Evolutionary conservation across 2,113 vertebrate species (phyloP).

Genomic region (Nannospalax galili): DNA sequence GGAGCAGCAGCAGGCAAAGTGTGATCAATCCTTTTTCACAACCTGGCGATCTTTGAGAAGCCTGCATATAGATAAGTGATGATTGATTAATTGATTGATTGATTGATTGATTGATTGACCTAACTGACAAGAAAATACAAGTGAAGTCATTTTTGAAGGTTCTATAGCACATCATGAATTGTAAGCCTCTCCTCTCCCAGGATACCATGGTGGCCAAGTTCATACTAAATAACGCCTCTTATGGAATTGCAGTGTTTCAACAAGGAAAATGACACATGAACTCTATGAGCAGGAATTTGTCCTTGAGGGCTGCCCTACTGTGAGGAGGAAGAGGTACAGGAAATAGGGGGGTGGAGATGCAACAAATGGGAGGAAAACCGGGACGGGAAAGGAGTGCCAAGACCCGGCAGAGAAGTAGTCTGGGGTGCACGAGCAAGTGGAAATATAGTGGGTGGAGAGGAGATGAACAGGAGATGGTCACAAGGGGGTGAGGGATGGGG

Average conservation of each 20-base stretch:
- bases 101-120: not conserved
- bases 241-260: conserved; percentile 11
- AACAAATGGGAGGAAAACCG: not conserved
- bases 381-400: not conserved
- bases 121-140: not conserved
- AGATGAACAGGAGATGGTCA: not conserved
- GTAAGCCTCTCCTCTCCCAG: not conserved
- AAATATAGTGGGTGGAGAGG: too few relatives aligned
- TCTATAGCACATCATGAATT: not conserved
- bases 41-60: not conserved
- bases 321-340: not conserved
- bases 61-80: not conserved
- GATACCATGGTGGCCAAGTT: not conserved
- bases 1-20: not conserved
- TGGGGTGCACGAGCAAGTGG: accelerated
- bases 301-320: not conserved
- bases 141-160: not conserved
- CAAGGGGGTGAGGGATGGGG: not conserved
- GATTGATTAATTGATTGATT: not conserved
- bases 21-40: not conserved
- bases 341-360: not conserved
- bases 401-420: not conserved
- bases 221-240: not conserved
- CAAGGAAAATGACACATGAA: not conserved
- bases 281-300: not conserved